Evolutionary conservation across 1,140 invertebrate genomes (phyloP).

Genomic region (Conus betulinus): DNA sequence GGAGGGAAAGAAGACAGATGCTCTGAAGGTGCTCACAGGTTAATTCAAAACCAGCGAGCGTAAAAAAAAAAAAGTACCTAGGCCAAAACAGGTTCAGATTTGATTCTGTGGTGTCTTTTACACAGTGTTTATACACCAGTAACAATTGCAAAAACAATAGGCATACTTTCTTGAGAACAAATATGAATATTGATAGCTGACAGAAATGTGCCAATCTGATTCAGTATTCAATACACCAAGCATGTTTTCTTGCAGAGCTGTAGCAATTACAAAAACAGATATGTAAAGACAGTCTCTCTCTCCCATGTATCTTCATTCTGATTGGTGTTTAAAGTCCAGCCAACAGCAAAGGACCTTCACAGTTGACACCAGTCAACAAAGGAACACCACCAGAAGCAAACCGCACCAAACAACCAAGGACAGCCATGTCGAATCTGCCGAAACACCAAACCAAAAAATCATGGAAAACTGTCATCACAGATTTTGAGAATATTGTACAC

Average conservation of each 20-base stretch:
- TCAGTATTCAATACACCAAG: too few species aligned
- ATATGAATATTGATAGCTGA: neutral
- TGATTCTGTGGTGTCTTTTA: neutral
- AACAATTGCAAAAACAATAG: too few species aligned
- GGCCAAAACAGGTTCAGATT: neutral
- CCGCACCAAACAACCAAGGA: too few species aligned
- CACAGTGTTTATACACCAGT: neutral
- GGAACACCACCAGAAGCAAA: too few species aligned
- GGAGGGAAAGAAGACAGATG: neutral
- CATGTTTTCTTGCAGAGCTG: neutral
- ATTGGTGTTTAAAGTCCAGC: too few species aligned
- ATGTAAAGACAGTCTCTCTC: neutral
- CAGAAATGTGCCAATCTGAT: too few species aligned
- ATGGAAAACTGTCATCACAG: too few species aligned
- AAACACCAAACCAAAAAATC: too few species aligned
- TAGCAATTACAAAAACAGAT: neutral
- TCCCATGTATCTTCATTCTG: too few species aligned
- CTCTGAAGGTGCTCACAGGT: neutral
- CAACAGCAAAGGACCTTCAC: too few species aligned
- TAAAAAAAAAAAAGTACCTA: neutral
- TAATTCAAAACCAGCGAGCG: neutral
- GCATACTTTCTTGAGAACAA: neutral
- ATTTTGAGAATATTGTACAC: neutral
- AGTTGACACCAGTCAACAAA: too few species aligned
- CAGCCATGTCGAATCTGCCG: too few species aligned